These are phyloP conservation scores for Synaphobranchus kaupii DNA, from an alignment of 2,797 vertebrate genomes.

Conservation along the genomic window DNA sequence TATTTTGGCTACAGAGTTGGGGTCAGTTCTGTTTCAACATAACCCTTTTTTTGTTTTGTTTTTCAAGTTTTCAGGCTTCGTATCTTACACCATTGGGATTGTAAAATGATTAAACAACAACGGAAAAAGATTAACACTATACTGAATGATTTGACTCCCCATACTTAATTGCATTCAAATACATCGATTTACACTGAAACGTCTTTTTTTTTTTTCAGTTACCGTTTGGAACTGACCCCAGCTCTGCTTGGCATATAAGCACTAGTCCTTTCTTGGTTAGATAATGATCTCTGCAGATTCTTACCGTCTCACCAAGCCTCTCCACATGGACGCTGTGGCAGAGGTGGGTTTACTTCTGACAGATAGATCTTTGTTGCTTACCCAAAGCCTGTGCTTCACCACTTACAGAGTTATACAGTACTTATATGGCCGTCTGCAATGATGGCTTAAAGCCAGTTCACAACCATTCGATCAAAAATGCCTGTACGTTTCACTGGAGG, in stretches of 20 bases:
- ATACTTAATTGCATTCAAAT: neutral
- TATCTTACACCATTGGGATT: neutral
- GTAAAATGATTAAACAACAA: neutral
- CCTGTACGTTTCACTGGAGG: neutral
- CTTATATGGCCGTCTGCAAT: neutral
- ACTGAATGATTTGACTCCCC: neutral
- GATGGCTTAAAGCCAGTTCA: neutral
- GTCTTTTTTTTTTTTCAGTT: neutral
- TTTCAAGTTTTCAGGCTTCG: conserved; percentile 11
- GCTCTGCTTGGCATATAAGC: conserved; percentile 19
- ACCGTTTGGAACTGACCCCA: neutral
- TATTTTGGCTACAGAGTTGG: neutral
- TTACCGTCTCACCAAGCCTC: neutral
- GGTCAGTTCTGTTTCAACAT: conserved; percentile 10
- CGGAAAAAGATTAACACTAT: neutral
- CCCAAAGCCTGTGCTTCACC: neutral
- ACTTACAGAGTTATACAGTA: neutral
- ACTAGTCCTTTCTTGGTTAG: neutral
- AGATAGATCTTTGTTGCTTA: neutral
- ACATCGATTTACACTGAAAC: neutral
- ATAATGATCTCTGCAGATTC: neutral
- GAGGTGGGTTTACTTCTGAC: neutral
- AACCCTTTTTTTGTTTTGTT: neutral
- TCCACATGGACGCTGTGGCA: neutral
- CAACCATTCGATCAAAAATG: neutral